Base-by-base conservation (phyloP, 2,113 vertebrate genomes). In the Sciurus niger region DNA sequence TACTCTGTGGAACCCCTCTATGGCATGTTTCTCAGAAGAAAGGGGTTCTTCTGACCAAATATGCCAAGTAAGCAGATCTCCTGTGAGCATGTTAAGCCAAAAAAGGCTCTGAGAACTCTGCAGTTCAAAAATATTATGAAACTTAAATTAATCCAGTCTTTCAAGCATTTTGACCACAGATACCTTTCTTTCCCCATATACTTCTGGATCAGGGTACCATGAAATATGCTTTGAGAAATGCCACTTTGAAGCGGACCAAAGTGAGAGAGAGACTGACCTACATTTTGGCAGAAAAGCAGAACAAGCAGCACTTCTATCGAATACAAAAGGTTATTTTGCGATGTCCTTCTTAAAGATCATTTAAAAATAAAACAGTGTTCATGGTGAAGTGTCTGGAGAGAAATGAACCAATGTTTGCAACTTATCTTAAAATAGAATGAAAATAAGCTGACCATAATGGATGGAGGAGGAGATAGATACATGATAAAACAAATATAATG, bases 321-420 rank as follows among this genome's bases (percentile, higher is more conserved):
- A 90, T 48, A 32, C 6, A 43, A 77, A 73, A 94, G 16, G 4
- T 85, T 83, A 86, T 89, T 89, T 92, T 83, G 16, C 60, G 82
- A 51, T 34, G n/a, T 92, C 79, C 58, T 95, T 88, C 58, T 77
- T 20, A 46, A 67, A 84, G 20, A 40, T 55, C 60, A 77, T 89
- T 94, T 43, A 67, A 93, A 89, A 89, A 92, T 95, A 80, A 70
- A 82, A 76, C 5, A 40, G 24, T 17, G 48, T 0, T 12, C 73
- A 46, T 2, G 8, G 34, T 77, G 12, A 89, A 48, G 32, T 63
- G n/a, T 73, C 87, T 53, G 10, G 48, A 79, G 32, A 78, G 40
- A 34, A 77, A 55, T 79, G 48, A 32, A 40, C n/a, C 65, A 6
- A 83, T 40, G 40, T 82, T 30, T 67, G 3, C 53, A 48, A 83